These are phyloP conservation scores for Lordiphosa collinella DNA, from an alignment of 1,140 invertebrate genomes.

Conservation along the genomic window DNA sequence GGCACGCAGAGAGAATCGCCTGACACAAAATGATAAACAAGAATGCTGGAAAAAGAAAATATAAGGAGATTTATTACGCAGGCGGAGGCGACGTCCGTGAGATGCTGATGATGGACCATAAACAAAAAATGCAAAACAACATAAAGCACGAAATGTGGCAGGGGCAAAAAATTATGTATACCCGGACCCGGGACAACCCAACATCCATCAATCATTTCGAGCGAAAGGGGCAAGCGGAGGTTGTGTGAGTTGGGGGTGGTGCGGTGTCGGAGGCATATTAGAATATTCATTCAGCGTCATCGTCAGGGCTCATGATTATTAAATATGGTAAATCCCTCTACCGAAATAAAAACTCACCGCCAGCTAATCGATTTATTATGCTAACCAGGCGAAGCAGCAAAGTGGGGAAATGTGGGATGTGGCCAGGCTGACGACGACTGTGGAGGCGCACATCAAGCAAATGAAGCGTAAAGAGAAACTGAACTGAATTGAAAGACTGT, in stretches of 20 bases:
- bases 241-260: constrained; percentile 5
- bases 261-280: constrained; percentile 37
- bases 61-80: constrained; percentile 74
- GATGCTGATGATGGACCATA: constrained; percentile 73
- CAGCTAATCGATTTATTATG: constrained; percentile 76
- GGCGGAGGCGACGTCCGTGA: constrained; percentile 48
- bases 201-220: constrained; percentile 76
- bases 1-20: constrained; percentile 66
- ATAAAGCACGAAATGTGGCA: constrained; percentile 28
- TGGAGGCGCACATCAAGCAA: constrained; percentile 35
- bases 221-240: constrained; percentile 70
- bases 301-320: constrained; percentile 64
- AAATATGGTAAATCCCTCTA: constrained; percentile 65
- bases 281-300: constrained; percentile 71
- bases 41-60: constrained; percentile 19
- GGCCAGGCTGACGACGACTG: constrained; percentile 2
- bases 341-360: constrained; percentile 13
- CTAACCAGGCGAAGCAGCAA: constrained; percentile 73
- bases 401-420: constrained; percentile 39
- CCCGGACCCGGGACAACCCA: constrained; percentile 35
- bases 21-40: constrained; percentile 77
- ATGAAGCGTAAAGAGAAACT: constrained; percentile 45
- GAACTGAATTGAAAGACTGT: neutral
- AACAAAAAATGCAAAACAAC: constrained; percentile 69
- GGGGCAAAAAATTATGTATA: constrained; percentile 6